Evolutionary conservation across 2,113 vertebrate species (phyloP).

Genomic region (Mus musculus): GRCm39 chr6:98638001-98638500

Average conservation of each 20-base stretch:
- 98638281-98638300: neutral
- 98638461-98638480: constrained; percentile 2
- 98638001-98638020: constrained; percentile 76
- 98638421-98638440: neutral
- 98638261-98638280: constrained; percentile 44
- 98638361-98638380: constrained; percentile 25
- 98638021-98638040: constrained; percentile 77
- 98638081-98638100: constrained; percentile 84
- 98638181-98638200: constrained; percentile 26
- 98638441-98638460: neutral
- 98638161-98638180: constrained; percentile 72
- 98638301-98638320: constrained; percentile 14
- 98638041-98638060: constrained; percentile 80
- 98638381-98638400: neutral
- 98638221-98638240: constrained; percentile 69
- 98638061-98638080: constrained; percentile 85
- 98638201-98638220: neutral
- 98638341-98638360: constrained; percentile 10
- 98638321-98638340: constrained; percentile 10
- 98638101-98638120: constrained; percentile 80
- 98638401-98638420: neutral
- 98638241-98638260: constrained; percentile 64
- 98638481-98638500: neutral
- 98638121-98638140: constrained; percentile 69
- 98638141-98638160: constrained; percentile 74